Percentiles rank a stretch among this genome's conserved stretches.
Conservation (phyloP, 2,888 invertebrate species). For the Lydus trimaculatus region DNA sequence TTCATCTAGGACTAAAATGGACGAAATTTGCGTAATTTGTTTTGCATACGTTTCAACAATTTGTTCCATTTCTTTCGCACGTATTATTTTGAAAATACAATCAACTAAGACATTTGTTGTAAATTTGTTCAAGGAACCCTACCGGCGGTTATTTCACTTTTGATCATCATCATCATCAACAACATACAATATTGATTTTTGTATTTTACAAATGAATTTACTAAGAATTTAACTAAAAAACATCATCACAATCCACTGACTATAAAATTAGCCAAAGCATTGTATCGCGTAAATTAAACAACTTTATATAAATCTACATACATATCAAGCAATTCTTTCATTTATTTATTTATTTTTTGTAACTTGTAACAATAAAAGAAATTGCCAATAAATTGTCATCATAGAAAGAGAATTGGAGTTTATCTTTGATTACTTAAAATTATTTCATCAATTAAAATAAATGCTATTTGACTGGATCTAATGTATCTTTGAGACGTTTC, state of each 20-base stretch:
- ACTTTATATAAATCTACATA: neutral
- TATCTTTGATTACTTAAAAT: slow-evolving; percentile 10
- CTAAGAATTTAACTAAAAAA: slow-evolving; percentile 41
- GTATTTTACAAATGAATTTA: slow-evolving; percentile 1
- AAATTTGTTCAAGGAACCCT: neutral
- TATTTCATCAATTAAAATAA: slow-evolving; percentile 42
- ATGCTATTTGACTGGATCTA: slow-evolving; percentile 66
- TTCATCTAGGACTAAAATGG: slow-evolving; percentile 17
- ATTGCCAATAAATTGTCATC: neutral
- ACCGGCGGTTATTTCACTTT: neutral
- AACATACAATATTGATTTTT: neutral
- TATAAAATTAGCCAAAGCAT: slow-evolving; percentile 28
- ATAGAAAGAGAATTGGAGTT: neutral
- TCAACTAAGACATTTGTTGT: neutral
- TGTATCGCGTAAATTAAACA: slow-evolving; percentile 7
- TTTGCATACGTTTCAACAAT: slow-evolving; percentile 15
- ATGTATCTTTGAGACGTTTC: slow-evolving; percentile 79
- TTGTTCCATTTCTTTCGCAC: slow-evolving; percentile 5
- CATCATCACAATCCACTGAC: slow-evolving; percentile 49
- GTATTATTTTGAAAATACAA: neutral
- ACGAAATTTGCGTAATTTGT: slow-evolving; percentile 24
- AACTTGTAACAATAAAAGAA: neutral
- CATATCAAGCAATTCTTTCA: neutral
- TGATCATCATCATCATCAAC: neutral
- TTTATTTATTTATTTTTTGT: neutral